These are phyloP conservation scores for Lytechinus pictus DNA, from an alignment of 35 echinoderm and acorn worm species.

Conservation along the genomic window DNA sequence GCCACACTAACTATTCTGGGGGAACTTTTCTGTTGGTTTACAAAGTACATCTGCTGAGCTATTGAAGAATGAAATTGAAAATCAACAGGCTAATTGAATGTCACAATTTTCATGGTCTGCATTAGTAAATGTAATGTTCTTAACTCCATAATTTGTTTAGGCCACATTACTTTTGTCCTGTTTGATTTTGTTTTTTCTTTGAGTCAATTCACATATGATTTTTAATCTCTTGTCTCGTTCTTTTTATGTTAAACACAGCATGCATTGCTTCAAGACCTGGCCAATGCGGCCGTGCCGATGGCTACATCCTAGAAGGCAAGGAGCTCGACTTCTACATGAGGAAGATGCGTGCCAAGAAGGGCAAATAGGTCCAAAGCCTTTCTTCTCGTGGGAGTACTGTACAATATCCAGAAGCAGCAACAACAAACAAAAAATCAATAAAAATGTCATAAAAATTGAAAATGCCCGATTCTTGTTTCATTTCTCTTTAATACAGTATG, in stretches of 20 bases:
- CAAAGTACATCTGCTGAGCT: no score
- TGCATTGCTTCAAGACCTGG: slow-evolving; percentile 94
- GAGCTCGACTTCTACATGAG: slow-evolving; percentile 98
- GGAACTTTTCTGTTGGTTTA: no score
- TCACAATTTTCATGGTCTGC: no score
- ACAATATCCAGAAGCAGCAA: neutral
- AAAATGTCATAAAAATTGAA: neutral
- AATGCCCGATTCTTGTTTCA: neutral
- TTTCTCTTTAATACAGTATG: neutral
- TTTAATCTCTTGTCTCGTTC: neutral
- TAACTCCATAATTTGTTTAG: no score
- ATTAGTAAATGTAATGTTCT: no score
- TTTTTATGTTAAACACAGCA: slow-evolving; percentile 40
- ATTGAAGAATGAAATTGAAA: no score
- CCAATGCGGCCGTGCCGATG: slow-evolving; percentile 90
- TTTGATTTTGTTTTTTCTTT: no score
- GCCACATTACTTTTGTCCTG: no score
- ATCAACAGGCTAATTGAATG: no score
- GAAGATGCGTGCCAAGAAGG: slow-evolving; percentile 99
- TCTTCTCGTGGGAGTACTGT: neutral
- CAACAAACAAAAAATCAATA: slow-evolving; percentile 10
- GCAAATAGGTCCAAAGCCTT: slow-evolving; percentile 75
- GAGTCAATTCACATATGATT: neutral
- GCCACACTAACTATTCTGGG: no score
- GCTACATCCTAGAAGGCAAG: slow-evolving; percentile 96